Conservation (phyloP, 1,140 invertebrate genomes). For the Anastrepha ludens region DNA sequence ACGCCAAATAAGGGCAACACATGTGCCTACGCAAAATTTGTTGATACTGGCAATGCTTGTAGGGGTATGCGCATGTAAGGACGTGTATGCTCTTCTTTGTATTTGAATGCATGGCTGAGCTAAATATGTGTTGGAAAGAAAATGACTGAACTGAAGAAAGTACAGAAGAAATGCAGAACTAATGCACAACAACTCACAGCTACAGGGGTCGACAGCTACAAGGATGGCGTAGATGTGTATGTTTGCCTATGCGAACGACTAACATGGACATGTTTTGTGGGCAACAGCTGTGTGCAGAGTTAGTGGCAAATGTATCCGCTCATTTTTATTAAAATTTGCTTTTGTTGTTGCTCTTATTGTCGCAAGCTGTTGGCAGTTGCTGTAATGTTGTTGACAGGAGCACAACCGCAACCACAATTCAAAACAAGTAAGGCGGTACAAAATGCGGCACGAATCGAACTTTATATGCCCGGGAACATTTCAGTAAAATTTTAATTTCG, state of each 20-base stretch:
- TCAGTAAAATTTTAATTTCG: too few species aligned
- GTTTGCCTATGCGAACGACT: neutral
- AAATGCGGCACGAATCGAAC: neutral
- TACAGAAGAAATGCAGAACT: conserved; percentile 28
- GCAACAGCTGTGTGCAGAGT: conserved; percentile 38
- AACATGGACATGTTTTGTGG: neutral
- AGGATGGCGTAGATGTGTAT: neutral
- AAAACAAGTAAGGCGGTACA: neutral
- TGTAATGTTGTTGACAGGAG: conserved; percentile 47
- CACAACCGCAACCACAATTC: neutral
- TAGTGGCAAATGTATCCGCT: conserved; percentile 45
- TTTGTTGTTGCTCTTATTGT: neutral
- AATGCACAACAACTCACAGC: conserved; percentile 27
- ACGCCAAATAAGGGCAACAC: neutral
- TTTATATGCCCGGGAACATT: too few species aligned
- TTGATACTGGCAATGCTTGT: too few species aligned
- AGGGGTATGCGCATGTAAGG: neutral
- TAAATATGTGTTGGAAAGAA: neutral
- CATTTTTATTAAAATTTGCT: conserved; percentile 40
- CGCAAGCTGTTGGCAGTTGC: conserved; percentile 18
- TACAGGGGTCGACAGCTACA: neutral
- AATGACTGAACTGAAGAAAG: conserved; percentile 14
- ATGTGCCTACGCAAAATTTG: too few species aligned
- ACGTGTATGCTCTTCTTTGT: neutral
- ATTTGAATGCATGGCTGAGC: neutral